These are phyloP conservation scores for Eupithecia abbreviata DNA, from an alignment of 2,888 invertebrate genomes.

Conservation along the genomic window DNA sequence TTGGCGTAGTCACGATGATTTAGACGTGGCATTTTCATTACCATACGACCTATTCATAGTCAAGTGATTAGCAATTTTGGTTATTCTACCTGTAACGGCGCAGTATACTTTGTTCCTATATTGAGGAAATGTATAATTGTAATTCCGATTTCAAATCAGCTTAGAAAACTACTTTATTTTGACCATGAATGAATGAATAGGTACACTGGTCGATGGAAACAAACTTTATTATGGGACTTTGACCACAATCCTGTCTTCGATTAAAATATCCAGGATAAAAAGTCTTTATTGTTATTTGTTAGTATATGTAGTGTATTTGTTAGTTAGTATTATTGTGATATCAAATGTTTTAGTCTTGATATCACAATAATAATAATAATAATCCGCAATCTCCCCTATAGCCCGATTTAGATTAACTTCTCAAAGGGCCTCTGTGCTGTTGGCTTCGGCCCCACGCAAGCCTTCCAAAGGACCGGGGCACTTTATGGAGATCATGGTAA, in stretches of 20 bases:
- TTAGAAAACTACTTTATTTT: neutral
- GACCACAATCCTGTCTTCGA: neutral
- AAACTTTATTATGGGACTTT: neutral
- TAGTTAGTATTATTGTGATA: too few species aligned
- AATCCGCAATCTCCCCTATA: too few species aligned
- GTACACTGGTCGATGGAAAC: neutral
- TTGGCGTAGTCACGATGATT: slow-evolving; percentile 4
- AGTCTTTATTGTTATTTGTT: neutral
- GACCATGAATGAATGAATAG: neutral
- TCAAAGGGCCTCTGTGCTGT: too few species aligned
- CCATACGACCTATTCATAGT: slow-evolving; percentile 1
- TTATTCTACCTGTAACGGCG: slow-evolving; percentile 9
- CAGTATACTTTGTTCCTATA: neutral
- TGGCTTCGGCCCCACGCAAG: too few species aligned
- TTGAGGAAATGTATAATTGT: neutral
- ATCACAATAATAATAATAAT: too few species aligned
- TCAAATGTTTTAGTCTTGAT: too few species aligned
- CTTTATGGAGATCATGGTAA: too few species aligned
- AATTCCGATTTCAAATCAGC: neutral
- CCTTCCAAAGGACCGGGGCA: too few species aligned
- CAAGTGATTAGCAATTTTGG: slow-evolving; percentile 5
- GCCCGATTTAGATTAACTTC: too few species aligned
- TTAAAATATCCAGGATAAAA: neutral
- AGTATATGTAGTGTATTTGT: too few species aligned
- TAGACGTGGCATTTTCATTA: neutral